Percentiles rank a stretch among this genome's conserved stretches.
Conservation (phyloP, 2,113 vertebrate genomes). For the Sclerurus mexicanus region DNA sequence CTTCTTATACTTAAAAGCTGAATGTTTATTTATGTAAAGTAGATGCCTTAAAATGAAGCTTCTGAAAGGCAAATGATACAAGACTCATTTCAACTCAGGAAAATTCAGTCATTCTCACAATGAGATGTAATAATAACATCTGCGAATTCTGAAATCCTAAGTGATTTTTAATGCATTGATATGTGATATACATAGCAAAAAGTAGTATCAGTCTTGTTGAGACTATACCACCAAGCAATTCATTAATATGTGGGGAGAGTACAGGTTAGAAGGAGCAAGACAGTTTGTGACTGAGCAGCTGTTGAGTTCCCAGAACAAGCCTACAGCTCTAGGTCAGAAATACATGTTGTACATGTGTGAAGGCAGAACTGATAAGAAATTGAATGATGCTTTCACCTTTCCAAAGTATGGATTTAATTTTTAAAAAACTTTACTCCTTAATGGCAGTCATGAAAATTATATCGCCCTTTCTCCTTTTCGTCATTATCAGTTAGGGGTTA, state of each 20-base stretch:
- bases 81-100: conserved; percentile 21
- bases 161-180: conserved; percentile 4
- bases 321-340: neutral
- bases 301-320: neutral
- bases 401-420: neutral
- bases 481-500: neutral
- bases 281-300: neutral
- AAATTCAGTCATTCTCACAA: conserved; percentile 47
- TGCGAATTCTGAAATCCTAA: conserved; percentile 32
- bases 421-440: neutral
- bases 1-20: conserved; percentile 61
- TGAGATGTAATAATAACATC: conserved; percentile 32
- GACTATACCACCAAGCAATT: neutral
- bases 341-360: neutral
- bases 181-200: neutral
- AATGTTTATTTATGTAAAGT: conserved; percentile 49
- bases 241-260: neutral
- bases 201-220: neutral
- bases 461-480: neutral
- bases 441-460: neutral
- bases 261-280: neutral
- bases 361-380: neutral
- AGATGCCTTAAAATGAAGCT: conserved; percentile 21
- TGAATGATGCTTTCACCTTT: neutral
- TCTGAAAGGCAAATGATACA: conserved; percentile 55